Evolutionary conservation across 2,888 invertebrate species (phyloP).

Genomic region (Macaria liturata): DNA sequence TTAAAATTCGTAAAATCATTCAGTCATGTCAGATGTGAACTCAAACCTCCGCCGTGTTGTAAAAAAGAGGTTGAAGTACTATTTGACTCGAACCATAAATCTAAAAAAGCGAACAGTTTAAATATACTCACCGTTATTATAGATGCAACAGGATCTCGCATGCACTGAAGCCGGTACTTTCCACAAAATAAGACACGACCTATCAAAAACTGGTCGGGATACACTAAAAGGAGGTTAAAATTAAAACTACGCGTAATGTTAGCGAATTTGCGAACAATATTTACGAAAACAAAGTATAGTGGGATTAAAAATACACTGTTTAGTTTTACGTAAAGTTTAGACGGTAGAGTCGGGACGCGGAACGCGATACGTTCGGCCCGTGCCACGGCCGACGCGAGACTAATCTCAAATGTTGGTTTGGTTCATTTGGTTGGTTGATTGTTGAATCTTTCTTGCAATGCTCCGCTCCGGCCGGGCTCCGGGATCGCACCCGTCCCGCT

Average conservation of each 20-base stretch:
- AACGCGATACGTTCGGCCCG: slow-evolving; percentile 58
- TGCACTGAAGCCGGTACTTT: slow-evolving; percentile 69
- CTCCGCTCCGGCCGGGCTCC: slow-evolving; percentile 37
- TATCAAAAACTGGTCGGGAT: slow-evolving; percentile 46
- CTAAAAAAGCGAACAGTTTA: slow-evolving; percentile 26
- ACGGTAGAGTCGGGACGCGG: slow-evolving; percentile 50
- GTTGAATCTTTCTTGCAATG: slow-evolving; percentile 3
- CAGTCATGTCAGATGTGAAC: no score
- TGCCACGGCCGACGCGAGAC: slow-evolving; percentile 70
- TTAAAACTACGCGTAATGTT: slow-evolving; percentile 24
- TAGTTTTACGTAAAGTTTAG: slow-evolving; percentile 71
- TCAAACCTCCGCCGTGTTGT: no score
- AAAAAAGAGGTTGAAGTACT: no score
- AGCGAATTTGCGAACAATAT: slow-evolving; percentile 35
- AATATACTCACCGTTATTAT: slow-evolving; percentile 72
- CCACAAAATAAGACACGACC: slow-evolving; percentile 69
- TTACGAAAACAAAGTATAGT: slow-evolving; percentile 41
- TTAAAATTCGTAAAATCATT: no score
- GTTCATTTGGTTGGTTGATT: no score
- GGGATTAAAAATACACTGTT: slow-evolving; percentile 44
- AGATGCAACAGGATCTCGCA: slow-evolving; percentile 76
- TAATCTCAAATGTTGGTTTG: no score
- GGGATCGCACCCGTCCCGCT: slow-evolving; percentile 62
- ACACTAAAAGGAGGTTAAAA: slow-evolving; percentile 26
- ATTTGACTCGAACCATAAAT: slow-evolving; percentile 1